A percentile compares a stretch with the other conserved stretches of the same genome.
Conservation (phyloP, 2,888 invertebrate genomes). For the Diaphora mendica region DNA sequence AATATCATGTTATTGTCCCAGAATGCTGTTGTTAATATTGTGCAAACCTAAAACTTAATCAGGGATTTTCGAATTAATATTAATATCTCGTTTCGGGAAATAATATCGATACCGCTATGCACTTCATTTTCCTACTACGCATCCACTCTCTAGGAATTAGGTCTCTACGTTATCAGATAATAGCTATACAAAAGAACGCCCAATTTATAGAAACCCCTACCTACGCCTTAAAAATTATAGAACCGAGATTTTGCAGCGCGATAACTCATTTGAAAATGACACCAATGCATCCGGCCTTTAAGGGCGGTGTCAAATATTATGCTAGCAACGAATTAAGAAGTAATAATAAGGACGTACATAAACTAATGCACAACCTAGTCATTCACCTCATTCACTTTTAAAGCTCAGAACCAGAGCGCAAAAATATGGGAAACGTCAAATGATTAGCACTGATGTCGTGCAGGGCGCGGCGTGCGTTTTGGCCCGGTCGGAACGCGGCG, state of each 20-base stretch:
- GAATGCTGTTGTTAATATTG: not conserved
- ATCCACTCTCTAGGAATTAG: slow-evolving; percentile 16
- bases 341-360: slow-evolving; percentile 53
- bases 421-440: slow-evolving; percentile 80
- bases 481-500: slow-evolving; percentile 81
- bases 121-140: slow-evolving; percentile 31
- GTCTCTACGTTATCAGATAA: slow-evolving; percentile 19
- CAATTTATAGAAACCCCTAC: slow-evolving; percentile 36
- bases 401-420: slow-evolving; percentile 73
- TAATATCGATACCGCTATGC: slow-evolving; percentile 35
- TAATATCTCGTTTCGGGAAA: slow-evolving; percentile 16
- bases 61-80: not conserved
- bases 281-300: slow-evolving; percentile 76
- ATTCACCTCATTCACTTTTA: slow-evolving; percentile 79
- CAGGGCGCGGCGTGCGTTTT: slow-evolving; percentile 75
- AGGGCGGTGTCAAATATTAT: slow-evolving; percentile 72
- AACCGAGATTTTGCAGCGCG: slow-evolving; percentile 74
- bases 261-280: slow-evolving; percentile 77
- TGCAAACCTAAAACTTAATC: slow-evolving; percentile 3
- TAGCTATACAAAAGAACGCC: slow-evolving; percentile 20
- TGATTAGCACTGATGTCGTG: slow-evolving; percentile 78
- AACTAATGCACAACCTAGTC: slow-evolving; percentile 68
- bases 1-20: not conserved
- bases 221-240: slow-evolving; percentile 48
- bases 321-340: slow-evolving; percentile 43